These are phyloP conservation scores for Drosophila rellima DNA, from an alignment of 2,888 invertebrate genomes.

Conservation along the genomic window DNA sequence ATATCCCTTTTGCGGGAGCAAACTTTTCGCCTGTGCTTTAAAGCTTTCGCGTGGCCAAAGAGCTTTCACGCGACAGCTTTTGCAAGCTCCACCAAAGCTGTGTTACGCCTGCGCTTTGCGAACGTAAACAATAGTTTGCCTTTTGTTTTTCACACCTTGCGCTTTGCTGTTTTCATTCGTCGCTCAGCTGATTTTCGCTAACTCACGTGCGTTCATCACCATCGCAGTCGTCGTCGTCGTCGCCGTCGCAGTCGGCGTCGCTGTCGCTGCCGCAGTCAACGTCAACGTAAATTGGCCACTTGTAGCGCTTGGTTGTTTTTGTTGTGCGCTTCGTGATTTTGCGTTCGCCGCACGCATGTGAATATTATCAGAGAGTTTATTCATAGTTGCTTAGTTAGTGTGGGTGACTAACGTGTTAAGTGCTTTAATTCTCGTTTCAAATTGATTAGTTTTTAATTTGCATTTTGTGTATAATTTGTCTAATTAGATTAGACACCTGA, in stretches of 20 bases:
- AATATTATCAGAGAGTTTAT: constrained; percentile 17
- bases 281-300: constrained; percentile 47
- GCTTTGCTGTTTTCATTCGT: constrained; percentile 52
- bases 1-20: constrained; percentile 36
- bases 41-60: constrained; percentile 40
- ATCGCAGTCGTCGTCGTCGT: constrained; percentile 19
- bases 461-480: constrained; percentile 40
- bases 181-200: constrained; percentile 56
- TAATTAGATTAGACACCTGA: constrained; percentile 34
- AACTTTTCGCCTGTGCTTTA: constrained; percentile 46
- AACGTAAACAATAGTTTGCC: constrained; percentile 54
- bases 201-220: constrained; percentile 50
- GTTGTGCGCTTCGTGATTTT: constrained; percentile 16
- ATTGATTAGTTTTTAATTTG: constrained; percentile 59
- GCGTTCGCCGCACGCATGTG: constrained; percentile 34
- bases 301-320: constrained; percentile 47
- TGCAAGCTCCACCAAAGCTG: constrained; percentile 50
- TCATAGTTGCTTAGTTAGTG: constrained; percentile 13
- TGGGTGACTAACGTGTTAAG: constrained; percentile 13
- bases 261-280: constrained; percentile 6
- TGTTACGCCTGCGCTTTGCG: constrained; percentile 61
- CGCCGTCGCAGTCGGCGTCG: constrained; percentile 3
- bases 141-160: constrained; percentile 41
- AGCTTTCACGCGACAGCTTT: constrained; percentile 53
- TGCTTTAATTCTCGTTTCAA: constrained; percentile 28